phyloP scores from a whole-genome alignment of 1,140 invertebrate species.

The Eulimnadia texana region DNA sequence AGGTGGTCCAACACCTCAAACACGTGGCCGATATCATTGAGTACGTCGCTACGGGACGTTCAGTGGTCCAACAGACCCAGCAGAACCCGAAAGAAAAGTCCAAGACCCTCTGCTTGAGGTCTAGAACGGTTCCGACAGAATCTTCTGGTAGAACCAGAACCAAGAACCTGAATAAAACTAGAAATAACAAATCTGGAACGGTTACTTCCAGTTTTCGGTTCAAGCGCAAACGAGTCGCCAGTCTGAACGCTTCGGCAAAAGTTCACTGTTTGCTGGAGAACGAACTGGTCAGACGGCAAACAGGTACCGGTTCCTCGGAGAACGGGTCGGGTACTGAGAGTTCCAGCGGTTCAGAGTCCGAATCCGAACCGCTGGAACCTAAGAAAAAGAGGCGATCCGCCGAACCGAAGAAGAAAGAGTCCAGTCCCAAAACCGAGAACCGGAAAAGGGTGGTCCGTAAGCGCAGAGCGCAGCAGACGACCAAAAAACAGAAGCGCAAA shows the following conservation, averaged over 20 bases:
- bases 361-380: constrained; percentile 19
- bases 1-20: neutral
- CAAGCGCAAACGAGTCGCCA: constrained; percentile 75
- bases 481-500: constrained; percentile 12
- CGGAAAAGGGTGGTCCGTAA: constrained; percentile 14
- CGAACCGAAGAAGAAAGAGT: constrained; percentile 32
- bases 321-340: constrained; percentile 17
- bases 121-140: neutral
- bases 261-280: constrained; percentile 83
- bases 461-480: constrained; percentile 13
- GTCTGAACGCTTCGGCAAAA: constrained; percentile 83
- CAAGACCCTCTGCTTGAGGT: neutral
- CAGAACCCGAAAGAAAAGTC: neutral
- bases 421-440: constrained; percentile 22
- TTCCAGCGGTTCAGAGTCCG: constrained; percentile 16
- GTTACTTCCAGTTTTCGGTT: neutral
- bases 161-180: constrained; percentile 6
- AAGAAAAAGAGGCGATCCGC: constrained; percentile 22
- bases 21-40: constrained; percentile 14
- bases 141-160: neutral
- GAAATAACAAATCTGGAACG: neutral
- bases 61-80: neutral
- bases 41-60: constrained; percentile 4
- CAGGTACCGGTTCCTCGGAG: constrained; percentile 10
- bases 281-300: constrained; percentile 43